phyloP scores from a whole-genome alignment of 2,888 invertebrate species.

The Zygothrica quintamaculata region DNA sequence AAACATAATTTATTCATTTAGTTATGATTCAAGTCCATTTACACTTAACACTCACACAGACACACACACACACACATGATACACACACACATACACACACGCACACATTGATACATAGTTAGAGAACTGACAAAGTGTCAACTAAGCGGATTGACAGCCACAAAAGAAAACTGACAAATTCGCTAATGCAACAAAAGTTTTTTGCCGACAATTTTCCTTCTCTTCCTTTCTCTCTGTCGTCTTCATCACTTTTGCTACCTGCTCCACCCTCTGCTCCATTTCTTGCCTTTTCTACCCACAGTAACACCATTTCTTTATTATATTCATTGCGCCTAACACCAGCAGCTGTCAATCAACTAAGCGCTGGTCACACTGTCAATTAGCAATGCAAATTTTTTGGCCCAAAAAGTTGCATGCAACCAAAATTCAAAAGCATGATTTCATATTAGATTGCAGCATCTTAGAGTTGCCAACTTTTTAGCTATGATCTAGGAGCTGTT shows the following conservation, averaged over 20 bases:
- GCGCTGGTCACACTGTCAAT: background rate
- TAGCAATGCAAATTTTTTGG: too few species aligned
- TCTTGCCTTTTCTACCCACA: too few species aligned
- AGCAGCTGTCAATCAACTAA: too few species aligned
- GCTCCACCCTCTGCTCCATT: too few species aligned
- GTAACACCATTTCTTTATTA: too few species aligned
- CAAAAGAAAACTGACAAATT: constrained; percentile 38
- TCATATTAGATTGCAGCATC: too few species aligned
- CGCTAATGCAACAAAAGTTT: constrained; percentile 34
- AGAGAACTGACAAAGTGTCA: constrained; percentile 45
- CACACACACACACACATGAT: background rate
- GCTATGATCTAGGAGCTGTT: too few species aligned
- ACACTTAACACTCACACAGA: background rate
- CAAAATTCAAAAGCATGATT: too few species aligned
- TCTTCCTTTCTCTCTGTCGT: background rate
- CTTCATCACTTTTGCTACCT: too few species aligned
- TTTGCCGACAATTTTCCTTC: background rate
- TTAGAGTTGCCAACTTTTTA: too few species aligned
- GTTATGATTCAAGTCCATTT: constrained; percentile 23
- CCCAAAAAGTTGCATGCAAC: too few species aligned
- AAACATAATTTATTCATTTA: constrained; percentile 35
- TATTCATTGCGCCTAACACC: too few species aligned
- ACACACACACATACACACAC: constrained; percentile 4
- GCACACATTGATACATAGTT: background rate
- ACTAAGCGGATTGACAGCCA: constrained; percentile 37